Evolutionary conservation across 2,113 vertebrate genomes (phyloP).

Genomic region (Verasper variegatus): DNA sequence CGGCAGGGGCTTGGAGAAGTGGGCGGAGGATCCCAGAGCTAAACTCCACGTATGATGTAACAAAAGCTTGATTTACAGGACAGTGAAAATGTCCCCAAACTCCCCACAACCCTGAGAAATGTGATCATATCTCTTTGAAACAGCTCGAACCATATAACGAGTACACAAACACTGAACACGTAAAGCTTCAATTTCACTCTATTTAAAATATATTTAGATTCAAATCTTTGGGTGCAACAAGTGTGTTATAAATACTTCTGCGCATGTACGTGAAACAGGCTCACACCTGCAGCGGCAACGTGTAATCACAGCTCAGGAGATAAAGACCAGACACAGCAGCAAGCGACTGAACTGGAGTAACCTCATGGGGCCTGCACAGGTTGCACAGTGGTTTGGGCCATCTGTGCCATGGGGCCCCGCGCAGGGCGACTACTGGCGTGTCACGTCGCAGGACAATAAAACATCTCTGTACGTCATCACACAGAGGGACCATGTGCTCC

Average conservation of each 20-base stretch:
- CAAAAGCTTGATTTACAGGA: conserved; percentile 42
- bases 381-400: conserved; percentile 37
- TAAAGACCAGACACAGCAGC: not conserved
- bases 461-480: conserved; percentile 4
- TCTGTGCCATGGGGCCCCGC: conserved; percentile 58
- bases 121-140: not conserved
- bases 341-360: conserved; percentile 65
- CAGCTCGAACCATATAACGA: not conserved
- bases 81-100: conserved; percentile 15
- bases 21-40: conserved; percentile 47
- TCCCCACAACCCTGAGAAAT: not conserved
- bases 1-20: conserved; percentile 70
- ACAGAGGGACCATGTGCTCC: conserved; percentile 13
- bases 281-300: not conserved
- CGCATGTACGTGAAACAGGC: not conserved
- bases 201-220: not conserved
- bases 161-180: not conserved
- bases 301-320: not conserved
- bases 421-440: conserved; percentile 32
- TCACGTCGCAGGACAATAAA: conserved; percentile 21
- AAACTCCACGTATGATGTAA: conserved; percentile 59
- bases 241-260: not conserved
- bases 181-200: not conserved
- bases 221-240: not conserved
- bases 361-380: conserved; percentile 37